These are phyloP conservation scores for Lynx canadensis DNA, from an alignment of 2,113 vertebrate species.

Conservation along the genomic window DNA sequence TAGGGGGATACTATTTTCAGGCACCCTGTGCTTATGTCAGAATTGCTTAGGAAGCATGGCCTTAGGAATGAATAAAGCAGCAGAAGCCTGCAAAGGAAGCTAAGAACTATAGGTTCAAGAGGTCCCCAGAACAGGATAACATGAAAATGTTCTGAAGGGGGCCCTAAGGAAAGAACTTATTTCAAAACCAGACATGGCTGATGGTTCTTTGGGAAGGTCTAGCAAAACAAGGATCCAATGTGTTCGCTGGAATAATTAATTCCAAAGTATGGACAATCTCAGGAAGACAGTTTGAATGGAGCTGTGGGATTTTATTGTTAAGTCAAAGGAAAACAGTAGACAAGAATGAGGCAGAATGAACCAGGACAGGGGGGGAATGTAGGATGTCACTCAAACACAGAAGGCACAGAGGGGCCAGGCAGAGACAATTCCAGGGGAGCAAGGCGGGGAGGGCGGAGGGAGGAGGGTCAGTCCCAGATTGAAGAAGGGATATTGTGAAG, in stretches of 20 bases:
- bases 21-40: background rate
- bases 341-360: rapidly evolving
- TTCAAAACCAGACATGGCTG: too few relatives aligned
- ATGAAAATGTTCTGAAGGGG: background rate
- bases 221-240: background rate
- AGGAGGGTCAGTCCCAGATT: too few relatives aligned
- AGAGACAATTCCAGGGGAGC: too few relatives aligned
- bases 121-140: background rate
- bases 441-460: too few relatives aligned
- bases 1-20: rapidly evolving
- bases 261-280: background rate
- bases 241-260: background rate
- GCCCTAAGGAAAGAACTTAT: too few relatives aligned
- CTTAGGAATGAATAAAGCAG: background rate
- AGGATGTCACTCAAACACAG: background rate
- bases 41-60: too few relatives aligned
- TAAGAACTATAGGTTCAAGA: background rate
- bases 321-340: background rate
- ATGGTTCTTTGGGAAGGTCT: too few relatives aligned
- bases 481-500: too few relatives aligned
- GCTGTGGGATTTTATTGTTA: background rate
- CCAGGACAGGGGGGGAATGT: rapidly evolving
- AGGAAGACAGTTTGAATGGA: background rate
- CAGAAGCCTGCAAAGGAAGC: background rate
- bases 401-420: background rate